Evolutionary conservation across 1,140 invertebrate species (phyloP), one percentile per base, ranked within the genome.

Genomic region (Procambarus virginalis): DNA sequence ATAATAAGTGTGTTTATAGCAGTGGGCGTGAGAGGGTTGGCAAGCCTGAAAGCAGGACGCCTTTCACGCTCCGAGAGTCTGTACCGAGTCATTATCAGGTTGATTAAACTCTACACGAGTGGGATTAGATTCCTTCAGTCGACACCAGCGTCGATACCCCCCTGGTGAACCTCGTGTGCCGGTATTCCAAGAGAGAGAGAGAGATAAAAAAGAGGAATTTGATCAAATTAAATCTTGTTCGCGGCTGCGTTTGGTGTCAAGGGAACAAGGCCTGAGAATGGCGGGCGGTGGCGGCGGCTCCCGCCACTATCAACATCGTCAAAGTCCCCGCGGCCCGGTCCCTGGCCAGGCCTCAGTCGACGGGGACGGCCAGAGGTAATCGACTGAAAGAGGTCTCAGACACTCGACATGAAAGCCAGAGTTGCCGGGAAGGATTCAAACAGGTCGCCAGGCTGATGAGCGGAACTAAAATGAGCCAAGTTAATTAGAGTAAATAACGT

Each of bases 31-130:
- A 2, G 2, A 20, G 34, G 22, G 49, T 48, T 73, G 68, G 68
- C 22, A 2, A 22, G 68, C 68, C 68, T 8, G 68, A 1, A 73
- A 6, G 8, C 68, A 73, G n/a, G 68, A 34, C 8, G 5, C n/a
- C 68, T 22, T 73, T 8, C 68, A 73, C 0, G 68, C n/a, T 73
- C 20, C n/a, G 3, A 22, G 68, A 73, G 22, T 34, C 68, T 73
- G n/a, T 73, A 10, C 68, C n/a, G 6, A 22, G 68, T 73, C 68
- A 73, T 73, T 73, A 73, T 73, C 68, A n/a, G n/a, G n/a, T 34
- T 73, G 68, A 73, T 73, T 73, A 73, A 73, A 73, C 68, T 73
- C n/a, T n/a, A 68, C 68, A 73, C 68, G 10, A 73, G 68, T 73
- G 2, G 14, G 68, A 73, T 73, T 73, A 73, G 68, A 73, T 73